Evolutionary conservation across 2,797 vertebrate species (phyloP).

Genomic region (Phrynocephalus forsythii): DNA sequence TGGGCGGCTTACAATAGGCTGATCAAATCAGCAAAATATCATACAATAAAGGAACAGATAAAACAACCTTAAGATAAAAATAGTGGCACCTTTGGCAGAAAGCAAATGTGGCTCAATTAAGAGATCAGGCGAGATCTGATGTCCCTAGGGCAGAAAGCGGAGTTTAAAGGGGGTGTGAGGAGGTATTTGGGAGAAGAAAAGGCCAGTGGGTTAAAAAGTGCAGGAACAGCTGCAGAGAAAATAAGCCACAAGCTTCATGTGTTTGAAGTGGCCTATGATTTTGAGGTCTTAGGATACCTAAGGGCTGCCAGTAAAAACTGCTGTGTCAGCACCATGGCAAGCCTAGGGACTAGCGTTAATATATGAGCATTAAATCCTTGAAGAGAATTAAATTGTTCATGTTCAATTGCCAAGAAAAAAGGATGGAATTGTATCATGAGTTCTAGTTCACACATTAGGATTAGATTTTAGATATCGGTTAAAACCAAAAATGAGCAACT

Average conservation of each 20-base stretch:
- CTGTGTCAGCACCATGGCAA: background rate
- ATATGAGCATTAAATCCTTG: background rate
- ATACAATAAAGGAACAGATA: too few species aligned
- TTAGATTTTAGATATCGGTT: background rate
- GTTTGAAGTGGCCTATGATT: background rate
- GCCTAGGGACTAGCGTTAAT: background rate
- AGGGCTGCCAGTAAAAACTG: background rate
- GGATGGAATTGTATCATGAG: background rate
- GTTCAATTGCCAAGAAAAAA: background rate
- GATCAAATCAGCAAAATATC: too few species aligned
- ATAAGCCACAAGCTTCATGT: too few species aligned
- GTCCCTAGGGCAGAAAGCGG: too few species aligned
- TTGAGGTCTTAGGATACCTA: background rate
- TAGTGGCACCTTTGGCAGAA: too few species aligned
- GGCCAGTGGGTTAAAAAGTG: background rate
- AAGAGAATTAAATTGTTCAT: background rate
- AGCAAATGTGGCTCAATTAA: too few species aligned
- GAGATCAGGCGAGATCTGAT: too few species aligned
- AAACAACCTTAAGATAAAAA: too few species aligned
- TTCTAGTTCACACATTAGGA: background rate
- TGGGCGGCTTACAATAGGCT: too few species aligned
- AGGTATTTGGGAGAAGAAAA: background rate
- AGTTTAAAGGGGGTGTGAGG: background rate
- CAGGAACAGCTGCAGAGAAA: too few species aligned
- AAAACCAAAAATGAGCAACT: background rate